phyloP scores from a whole-genome alignment of 2,888 invertebrate species.

The Tinea trinotella region DNA sequence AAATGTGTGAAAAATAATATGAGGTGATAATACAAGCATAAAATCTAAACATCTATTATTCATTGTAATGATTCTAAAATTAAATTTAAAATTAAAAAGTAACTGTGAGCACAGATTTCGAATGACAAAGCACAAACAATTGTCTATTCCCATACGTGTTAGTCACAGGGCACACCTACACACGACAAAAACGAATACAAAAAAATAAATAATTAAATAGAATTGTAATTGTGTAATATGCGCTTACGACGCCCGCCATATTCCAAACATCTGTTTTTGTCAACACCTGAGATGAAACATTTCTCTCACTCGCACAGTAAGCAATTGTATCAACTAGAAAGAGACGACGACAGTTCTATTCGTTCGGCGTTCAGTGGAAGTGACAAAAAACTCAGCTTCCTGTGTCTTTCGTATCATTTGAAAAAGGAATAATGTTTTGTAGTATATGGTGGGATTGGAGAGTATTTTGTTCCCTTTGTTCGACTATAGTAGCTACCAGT shows the following conservation, averaged over 20 bases:
- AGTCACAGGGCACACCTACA: conserved; percentile 38
- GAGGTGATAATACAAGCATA: too few species aligned
- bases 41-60: too few species aligned
- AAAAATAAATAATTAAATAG: conserved; percentile 68
- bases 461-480: too few species aligned
- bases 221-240: conserved; percentile 69
- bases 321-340: conserved; percentile 26
- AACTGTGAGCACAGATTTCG: not conserved
- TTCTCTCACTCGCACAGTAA: conserved; percentile 30
- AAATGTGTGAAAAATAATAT: too few species aligned
- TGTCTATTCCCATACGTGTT: conserved; percentile 35
- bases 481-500: too few species aligned
- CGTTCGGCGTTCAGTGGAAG: conserved; percentile 56
- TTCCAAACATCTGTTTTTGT: conserved; percentile 68
- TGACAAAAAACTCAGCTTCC: conserved; percentile 71
- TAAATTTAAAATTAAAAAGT: conserved; percentile 8
- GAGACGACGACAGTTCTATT: conserved; percentile 34
- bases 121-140: conserved; percentile 30
- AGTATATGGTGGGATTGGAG: conserved; percentile 39
- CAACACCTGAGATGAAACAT: conserved; percentile 59
- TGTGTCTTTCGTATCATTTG: conserved; percentile 71
- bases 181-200: conserved; percentile 44
- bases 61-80: too few species aligned
- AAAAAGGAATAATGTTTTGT: conserved; percentile 59
- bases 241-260: conserved; percentile 51